A percentile compares a stretch with the other conserved stretches of the same genome.
These are phyloP conservation scores for Charadrius vociferus DNA, from an alignment of 2,113 vertebrate species.

Conservation along the genomic window DNA sequence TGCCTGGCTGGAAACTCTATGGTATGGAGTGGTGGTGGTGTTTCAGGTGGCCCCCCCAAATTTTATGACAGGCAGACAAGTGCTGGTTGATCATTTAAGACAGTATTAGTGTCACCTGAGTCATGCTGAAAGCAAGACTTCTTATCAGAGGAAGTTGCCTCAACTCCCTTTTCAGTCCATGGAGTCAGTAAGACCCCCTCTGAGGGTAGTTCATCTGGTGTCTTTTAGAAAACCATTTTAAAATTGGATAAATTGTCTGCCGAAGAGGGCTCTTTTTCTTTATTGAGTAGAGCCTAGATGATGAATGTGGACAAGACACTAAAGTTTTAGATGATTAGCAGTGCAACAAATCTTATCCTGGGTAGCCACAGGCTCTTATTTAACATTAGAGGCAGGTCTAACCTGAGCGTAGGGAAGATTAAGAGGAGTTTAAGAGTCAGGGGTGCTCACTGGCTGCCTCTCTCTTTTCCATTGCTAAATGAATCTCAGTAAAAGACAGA, in stretches of 20 bases:
- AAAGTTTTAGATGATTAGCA: not conserved
- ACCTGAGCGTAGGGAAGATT: not conserved
- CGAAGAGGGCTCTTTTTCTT: not conserved
- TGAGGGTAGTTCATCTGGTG: not conserved
- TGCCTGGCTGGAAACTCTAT: not conserved
- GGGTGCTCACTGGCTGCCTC: not conserved
- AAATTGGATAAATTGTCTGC: not conserved
- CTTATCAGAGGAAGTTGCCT: not conserved
- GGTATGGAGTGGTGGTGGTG: rapidly evolving
- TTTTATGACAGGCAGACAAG: not conserved
- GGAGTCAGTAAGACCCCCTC: not conserved
- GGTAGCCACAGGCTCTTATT: not conserved
- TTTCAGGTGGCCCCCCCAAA: not conserved
- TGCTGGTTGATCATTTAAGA: not conserved
- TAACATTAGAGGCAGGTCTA: not conserved
- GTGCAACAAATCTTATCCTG: not conserved
- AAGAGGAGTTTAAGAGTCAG: not conserved
- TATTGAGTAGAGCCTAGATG: not conserved
- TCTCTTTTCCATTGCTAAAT: not conserved
- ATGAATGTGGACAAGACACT: not conserved
- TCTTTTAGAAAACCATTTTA: not conserved
- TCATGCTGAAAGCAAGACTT: not conserved
- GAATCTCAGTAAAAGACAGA: not conserved
- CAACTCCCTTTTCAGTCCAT: not conserved
- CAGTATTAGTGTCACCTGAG: not conserved